Base-by-base conservation (phyloP, 1,140 invertebrate species). In the Scylla paramamosain region DNA sequence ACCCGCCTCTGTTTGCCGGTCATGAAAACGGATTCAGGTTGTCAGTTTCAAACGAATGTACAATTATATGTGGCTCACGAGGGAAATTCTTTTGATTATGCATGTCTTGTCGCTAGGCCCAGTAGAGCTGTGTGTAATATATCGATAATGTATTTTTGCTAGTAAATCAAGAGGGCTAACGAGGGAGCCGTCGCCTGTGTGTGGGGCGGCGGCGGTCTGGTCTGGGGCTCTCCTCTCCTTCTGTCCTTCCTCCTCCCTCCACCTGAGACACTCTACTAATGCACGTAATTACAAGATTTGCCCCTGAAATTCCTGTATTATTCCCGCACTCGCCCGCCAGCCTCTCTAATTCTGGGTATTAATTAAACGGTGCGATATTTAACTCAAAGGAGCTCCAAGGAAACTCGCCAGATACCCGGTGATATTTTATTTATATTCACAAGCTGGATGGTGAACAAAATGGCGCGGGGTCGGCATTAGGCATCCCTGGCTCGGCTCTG, bases 41-140 rank as follows among this genome's bases (percentile, higher is more conserved):
- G 25, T 31, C 46, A 29, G 46, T 77, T 88, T n/a, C 20, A 91
- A 91, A 91, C 28, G 39, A n/a, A 91, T 91, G 48, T 91, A 59
- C 46, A 91, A 46, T 46, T 52, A 91, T 59, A 48, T 77, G 59
- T 91, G 31, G 31, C 32, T 88, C 45, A 88, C 45, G 86, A n/a
- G 86, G 86, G 86, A 88, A 88, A 88, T 45, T 46, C 31, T 45
- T 88, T 88, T 88, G 45, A 46, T 88, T 88, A 45, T 88, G 86
- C 86, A 88, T 88, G 45, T 88, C 86, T 88, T 88, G 31, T 88
- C 86, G 32, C 31, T 88, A 88, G 31, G 31, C 86, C 45, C 86
- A 46, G 86, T 45, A 45, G 31, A 88, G 45, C 45, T 46, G 86
- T 88, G 31, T 46, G 32, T 45, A 88, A 46, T 88, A 88, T 45